Conservation (phyloP, 2,113 vertebrate genomes). For the Pogona vitticeps region DNA sequence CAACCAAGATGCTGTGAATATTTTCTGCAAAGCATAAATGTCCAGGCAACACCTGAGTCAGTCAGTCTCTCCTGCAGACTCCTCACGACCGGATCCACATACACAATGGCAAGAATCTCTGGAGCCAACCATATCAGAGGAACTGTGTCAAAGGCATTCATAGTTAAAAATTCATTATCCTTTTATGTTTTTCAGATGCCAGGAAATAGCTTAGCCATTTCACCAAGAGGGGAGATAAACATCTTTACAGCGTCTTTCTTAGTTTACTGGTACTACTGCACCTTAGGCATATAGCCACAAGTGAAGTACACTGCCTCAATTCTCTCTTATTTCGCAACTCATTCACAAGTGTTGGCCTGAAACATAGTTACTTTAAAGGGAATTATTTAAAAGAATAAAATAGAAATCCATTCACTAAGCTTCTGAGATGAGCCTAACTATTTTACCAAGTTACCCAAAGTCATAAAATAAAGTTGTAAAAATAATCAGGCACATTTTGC, state of each 20-base stretch:
- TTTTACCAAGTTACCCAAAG: neutral
- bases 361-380: neutral
- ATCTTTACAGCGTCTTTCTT: neutral
- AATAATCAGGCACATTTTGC: constrained; percentile 10
- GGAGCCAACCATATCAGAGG: neutral
- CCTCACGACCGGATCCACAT: neutral
- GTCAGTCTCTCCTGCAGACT: neutral
- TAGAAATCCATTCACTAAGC: neutral
- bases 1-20: constrained; percentile 10
- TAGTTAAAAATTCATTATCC: neutral
- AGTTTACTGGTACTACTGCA: neutral
- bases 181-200: neutral
- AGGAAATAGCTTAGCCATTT: neutral
- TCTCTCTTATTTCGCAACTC: neutral
- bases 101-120: neutral
- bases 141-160: neutral
- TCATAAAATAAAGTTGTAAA: neutral
- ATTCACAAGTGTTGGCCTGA: neutral
- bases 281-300: neutral
- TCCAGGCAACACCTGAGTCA: neutral
- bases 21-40: constrained; percentile 9
- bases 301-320: neutral
- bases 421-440: rapidly evolving
- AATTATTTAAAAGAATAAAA: no score
- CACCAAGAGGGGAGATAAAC: neutral